Base-by-base conservation (phyloP, 2,888 invertebrate genomes). In the Lithosia quadra region DNA sequence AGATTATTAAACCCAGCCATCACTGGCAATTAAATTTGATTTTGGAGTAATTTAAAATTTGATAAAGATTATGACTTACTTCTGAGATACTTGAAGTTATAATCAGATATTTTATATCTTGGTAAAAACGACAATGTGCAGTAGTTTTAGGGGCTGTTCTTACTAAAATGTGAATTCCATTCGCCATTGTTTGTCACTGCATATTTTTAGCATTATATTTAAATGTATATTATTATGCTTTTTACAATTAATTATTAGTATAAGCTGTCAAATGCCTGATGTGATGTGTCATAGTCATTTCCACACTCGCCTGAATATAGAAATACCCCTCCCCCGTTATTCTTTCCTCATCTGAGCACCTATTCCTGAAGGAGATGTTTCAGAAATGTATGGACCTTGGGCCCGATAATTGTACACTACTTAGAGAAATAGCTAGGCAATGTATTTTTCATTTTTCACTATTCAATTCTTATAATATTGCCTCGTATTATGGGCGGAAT, bases 141-240 rank as follows among this genome's bases (percentile, higher is more conserved):
- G 15, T 53, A 13, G 57, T 34, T 57, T 39, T 13, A 18, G 36
- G 22, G 76, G 78, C 78, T 85, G 86, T 84, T 84, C 78, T 79
- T 80, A 78, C 80, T 70, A 61, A 57, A 72, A 66, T 76, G 72
- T 76, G 60, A 68, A 77, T 77, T 85, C 86, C 88, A 87, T 80
- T 88, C 91, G 90, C 91, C 91, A 91, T 92, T 92, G 90, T 91
- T 87, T 91, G 86, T 78, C 86, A 91, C 90, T 91, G 90, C 82
- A 64, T 64, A 59, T 21, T 60, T n/a, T 28, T 68, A 22, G 60
- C 77, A 56, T 72, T 71, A 72, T 73, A 69, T 71, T 75, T 68
- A 73, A 64, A 65, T 77, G 62, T 80, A 76, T 68, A 34, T 67
- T 71, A 36, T 60, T 21, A 36, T 60, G 24, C 43, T 75, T 68